Base-by-base conservation (phyloP, 2,888 invertebrate species). In the Megamerina dolium region DNA sequence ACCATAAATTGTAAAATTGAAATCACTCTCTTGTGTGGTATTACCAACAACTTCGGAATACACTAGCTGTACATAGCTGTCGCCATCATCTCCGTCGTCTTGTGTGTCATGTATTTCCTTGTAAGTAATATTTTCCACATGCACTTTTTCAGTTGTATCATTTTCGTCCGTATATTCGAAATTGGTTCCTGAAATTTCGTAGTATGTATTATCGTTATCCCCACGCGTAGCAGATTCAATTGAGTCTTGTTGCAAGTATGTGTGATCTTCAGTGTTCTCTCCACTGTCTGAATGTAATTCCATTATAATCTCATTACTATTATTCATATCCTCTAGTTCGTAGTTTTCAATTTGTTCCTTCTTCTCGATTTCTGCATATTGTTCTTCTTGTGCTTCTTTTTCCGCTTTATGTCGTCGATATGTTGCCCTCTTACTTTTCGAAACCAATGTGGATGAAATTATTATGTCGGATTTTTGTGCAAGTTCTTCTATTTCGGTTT, bases 1-100 rank as follows among this genome's bases (percentile, higher is more conserved):
- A 23, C 56, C 54, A 6, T 56, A 52, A n/a, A 62, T 56, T 5
- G 55, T 54, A 38, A 59, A 55, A 35, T 58, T 59, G 34, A 55
- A 64, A 37, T 63, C 57, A 12, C 47, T 13, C 45, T 53, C 4
- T 48, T 46, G 4, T 14, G 16, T 26, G 21, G 41, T 41, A 29
- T 33, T 35, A 13, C 5, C 29, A 18, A 13, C 17, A 26, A 37
- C 29, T 19, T 50, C 45, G 26, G 40, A 16, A 10, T 42, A 41
- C 13, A 40, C 27, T 2, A 37, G 14, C 10, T 33, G 38, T 1
- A 41, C 34, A 12, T 37, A 39, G 10, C 8, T 21, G 9, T 32
- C 21, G 6, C 48, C 27, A 13, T 35, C 20, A 5, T 36, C 40
- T 9, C 39, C 38, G 8, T 44, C 39, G 2, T 45, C 41, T 34